Percentiles rank a stretch among this genome's conserved stretches.
phyloP scores from a whole-genome alignment of 2,113 vertebrate species.

The Sigmodon hispidus region DNA sequence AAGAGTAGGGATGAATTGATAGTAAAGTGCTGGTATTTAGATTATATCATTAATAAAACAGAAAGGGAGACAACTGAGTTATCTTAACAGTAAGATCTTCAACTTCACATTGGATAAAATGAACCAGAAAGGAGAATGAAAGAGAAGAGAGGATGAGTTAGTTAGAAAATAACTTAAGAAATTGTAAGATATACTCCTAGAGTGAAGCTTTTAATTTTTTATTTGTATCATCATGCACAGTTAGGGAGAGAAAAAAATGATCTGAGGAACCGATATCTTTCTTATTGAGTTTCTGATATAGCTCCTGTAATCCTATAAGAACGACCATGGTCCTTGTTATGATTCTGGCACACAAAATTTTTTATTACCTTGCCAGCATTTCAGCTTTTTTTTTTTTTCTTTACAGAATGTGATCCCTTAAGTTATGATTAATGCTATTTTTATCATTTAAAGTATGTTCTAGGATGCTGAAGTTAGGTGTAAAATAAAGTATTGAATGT shows the following conservation, averaged over 20 bases:
- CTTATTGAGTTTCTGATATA: neutral
- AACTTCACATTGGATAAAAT: neutral
- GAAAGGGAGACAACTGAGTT: neutral
- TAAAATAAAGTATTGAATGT: conserved; percentile 43
- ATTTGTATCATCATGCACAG: neutral
- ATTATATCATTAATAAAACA: neutral
- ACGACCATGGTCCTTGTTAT: neutral
- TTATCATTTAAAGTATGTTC: conserved; percentile 27
- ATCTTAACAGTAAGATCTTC: neutral
- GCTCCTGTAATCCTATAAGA: neutral
- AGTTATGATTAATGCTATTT: conserved; percentile 25
- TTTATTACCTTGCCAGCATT: neutral
- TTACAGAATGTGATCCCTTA: neutral
- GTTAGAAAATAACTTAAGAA: neutral
- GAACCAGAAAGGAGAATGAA: neutral
- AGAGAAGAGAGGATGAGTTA: neutral
- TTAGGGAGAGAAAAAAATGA: neutral
- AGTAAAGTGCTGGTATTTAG: neutral
- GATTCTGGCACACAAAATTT: neutral
- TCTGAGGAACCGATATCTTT: neutral
- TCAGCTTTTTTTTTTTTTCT: neutral
- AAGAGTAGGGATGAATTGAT: neutral
- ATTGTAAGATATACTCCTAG: neutral
- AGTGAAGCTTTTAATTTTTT: neutral
- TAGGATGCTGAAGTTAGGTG: neutral